phyloP scores from a whole-genome alignment of 2,888 invertebrate genomes.

The Diaphora mendica region DNA sequence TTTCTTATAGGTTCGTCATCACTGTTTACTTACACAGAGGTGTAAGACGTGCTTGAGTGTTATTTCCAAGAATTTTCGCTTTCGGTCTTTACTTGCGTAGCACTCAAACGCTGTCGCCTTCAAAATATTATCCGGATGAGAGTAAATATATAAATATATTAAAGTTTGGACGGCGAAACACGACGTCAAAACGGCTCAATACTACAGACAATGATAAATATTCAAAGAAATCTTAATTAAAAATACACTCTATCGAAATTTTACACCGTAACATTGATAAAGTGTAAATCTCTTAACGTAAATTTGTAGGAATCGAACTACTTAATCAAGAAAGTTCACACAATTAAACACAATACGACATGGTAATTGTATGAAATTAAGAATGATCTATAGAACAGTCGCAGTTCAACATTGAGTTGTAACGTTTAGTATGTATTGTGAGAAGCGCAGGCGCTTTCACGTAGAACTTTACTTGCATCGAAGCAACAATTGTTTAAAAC shows the following conservation, averaged over 20 bases:
- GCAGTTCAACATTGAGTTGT: constrained; percentile 56
- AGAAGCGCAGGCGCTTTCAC: constrained; percentile 79
- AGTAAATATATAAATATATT: not conserved
- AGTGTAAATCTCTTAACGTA: not conserved
- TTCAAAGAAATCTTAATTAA: too few relatives aligned
- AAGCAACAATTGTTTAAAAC: constrained; percentile 72
- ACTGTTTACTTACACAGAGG: constrained; percentile 5
- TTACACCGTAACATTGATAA: too few relatives aligned
- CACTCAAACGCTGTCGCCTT: not conserved
- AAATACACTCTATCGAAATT: too few relatives aligned
- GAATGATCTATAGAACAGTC: constrained; percentile 25
- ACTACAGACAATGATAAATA: too few relatives aligned
- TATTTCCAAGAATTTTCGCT: constrained; percentile 33
- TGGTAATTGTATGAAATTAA: constrained; percentile 60
- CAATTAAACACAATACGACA: constrained; percentile 43
- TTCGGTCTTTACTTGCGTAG: not conserved
- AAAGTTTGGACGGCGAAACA: not conserved
- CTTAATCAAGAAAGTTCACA: constrained; percentile 34
- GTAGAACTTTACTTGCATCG: constrained; percentile 66
- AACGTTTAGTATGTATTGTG: constrained; percentile 63
- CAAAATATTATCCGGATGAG: not conserved
- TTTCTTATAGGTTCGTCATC: not conserved
- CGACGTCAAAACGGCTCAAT: too few relatives aligned
- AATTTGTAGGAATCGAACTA: constrained; percentile 9
- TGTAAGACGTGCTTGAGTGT: constrained; percentile 38